Base-by-base conservation (phyloP, 37 sponge, comb jelly and placozoan genomes). In the Lycopodina hypogea region DNA sequence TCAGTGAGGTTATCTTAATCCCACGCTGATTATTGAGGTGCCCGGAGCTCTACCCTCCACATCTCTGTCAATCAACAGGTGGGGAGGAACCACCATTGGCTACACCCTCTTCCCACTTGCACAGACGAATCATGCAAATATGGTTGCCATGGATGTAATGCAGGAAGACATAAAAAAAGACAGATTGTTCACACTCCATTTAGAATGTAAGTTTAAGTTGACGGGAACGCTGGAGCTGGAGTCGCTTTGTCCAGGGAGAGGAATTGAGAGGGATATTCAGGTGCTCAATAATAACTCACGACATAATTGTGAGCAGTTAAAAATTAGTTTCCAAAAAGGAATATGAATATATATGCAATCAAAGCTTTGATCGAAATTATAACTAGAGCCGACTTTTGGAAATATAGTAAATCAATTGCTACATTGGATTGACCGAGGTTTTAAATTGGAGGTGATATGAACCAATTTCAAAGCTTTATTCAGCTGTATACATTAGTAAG, bases 1-100 rank as follows among this genome's bases (percentile, higher is more conserved):
- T 55, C 81, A 64, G 80, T 86, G 45, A 84, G 84, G 56, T 84
- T 77, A 56, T 76, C 58, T 2, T 84, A 69, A 32, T 83, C 83
- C n/a, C 21, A 70, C 72, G 33, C 76, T 84, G 19, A 72, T 60
- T 18, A 72, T 69, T 2, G 79, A 73, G 3, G 77, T 77, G 41
- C 73, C 74, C 71, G 62, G 6, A 3, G 37, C 35, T 26, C 42
- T 24, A 60, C 82, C 71, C 3, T 17, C 62, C 56, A 9, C 42
- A 23, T 57, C 56, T 17, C 60, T 12, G 4, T 4, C 8, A 45
- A 4, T 45, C 48, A 45, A 4, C 48, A 4, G 4, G 21, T 34
- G 37, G 30, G 38, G 3, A 3, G 6, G 4, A 18, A 6, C 71
- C 51, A 40, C 4, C 2, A 26, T 51, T 51, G 1, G 15, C 36